These are phyloP conservation scores for Palloptera scutellata DNA, from an alignment of 2,888 invertebrate genomes.

Conservation along the genomic window DNA sequence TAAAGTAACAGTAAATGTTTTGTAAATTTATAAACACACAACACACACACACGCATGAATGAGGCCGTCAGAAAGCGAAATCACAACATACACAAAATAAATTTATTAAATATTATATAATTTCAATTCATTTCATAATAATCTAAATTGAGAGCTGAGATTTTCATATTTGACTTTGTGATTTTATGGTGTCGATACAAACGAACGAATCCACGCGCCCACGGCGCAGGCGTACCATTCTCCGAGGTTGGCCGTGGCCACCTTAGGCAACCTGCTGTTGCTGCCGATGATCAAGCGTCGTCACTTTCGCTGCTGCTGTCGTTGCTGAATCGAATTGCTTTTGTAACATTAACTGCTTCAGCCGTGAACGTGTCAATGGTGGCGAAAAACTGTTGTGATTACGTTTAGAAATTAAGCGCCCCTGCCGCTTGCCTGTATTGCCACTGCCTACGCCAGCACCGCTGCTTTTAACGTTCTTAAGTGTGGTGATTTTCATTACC, in stretches of 20 bases:
- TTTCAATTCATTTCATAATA: not conserved
- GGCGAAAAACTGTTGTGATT: constrained; percentile 37
- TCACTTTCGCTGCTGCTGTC: not conserved
- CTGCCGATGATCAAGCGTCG: not conserved
- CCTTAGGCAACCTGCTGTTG: constrained; percentile 7
- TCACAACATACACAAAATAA: constrained; percentile 1
- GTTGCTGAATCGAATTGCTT: not conserved
- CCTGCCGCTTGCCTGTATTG: constrained; percentile 18
- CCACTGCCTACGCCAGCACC: no score
- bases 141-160: not conserved
- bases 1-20: no score
- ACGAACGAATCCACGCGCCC: not conserved
- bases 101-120: constrained; percentile 5
- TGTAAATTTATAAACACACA: no score
- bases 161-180: not conserved
- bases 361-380: constrained; percentile 47
- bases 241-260: not conserved
- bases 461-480: not conserved
- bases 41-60: no score
- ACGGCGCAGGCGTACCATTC: not conserved
- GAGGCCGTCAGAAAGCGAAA: no score
- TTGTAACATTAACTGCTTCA: constrained; percentile 38
- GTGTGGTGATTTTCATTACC: constrained; percentile 9
- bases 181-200: not conserved
- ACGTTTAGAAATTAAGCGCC: constrained; percentile 15